Base-by-base conservation (phyloP, 2,113 vertebrate genomes). In the Pygoscelis antarcticus region DNA sequence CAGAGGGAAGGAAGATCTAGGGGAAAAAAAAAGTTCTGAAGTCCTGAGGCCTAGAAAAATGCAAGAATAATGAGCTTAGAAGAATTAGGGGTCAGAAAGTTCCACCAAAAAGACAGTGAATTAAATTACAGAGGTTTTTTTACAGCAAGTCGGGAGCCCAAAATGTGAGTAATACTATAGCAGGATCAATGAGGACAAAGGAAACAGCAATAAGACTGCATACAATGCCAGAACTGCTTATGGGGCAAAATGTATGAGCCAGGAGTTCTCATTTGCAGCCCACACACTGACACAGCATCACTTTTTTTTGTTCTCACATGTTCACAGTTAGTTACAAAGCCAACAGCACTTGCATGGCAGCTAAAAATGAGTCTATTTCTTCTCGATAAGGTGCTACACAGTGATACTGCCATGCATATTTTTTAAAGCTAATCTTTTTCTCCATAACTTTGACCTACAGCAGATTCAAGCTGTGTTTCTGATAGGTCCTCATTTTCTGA, bases 271-370 rank as follows among this genome's bases (percentile, higher is more conserved):
- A 86, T 95, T 95, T 96, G 84, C 89, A 91, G 89, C 97, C 91
- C 89, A 96, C 95, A 95, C 94, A 97, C 87, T 97, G 97, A 96
- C 94, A 97, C 95, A 96, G 91, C 91, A 96, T 91, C 96, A 81
- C 84, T 97, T 91, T 96, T 96, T 95, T 97, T 96, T 96, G 96
- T 96, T 96, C 93, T 96, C 96, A 95, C 89, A 89, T 94, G 89
- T 93, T 96, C 89, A 74, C 85, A 95, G 89, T 87, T 71, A 83
- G 87, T 95, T 94, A 83, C 90, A 97, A 96, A 96, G 91, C 78
- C 75, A 94, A 70, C 65, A 91, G 69, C 69, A 88, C 54, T 95
- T 80, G 54, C 65, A 88, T 30, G 32, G 70, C 72, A 93, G 69
- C 81, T 97, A 66, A 94, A 96, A 94, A 91, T 94, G 60, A 90